A percentile compares a stretch with the other conserved stretches of the same genome.
Evolutionary conservation across 2,888 invertebrate species (phyloP).

Genomic region (Acholoe squamosa): DNA sequence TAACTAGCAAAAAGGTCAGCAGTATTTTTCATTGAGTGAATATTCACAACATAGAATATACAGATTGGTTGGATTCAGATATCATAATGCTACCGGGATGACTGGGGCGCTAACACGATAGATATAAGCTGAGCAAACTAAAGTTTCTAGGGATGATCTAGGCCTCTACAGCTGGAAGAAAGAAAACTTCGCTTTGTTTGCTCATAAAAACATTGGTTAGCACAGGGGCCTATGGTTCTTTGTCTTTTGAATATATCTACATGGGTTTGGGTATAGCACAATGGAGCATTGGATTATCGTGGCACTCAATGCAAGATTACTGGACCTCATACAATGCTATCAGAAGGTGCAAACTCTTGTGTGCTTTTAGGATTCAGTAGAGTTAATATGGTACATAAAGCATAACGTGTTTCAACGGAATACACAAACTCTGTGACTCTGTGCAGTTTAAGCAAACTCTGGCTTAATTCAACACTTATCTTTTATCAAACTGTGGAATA

Average conservation of each 20-base stretch:
- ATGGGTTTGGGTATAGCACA: too few species aligned
- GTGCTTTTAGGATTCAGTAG: background rate
- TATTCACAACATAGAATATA: too few species aligned
- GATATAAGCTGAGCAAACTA: too few species aligned
- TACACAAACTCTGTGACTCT: background rate
- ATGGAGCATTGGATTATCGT: background rate
- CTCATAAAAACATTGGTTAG: too few species aligned
- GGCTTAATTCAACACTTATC: background rate
- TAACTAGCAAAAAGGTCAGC: background rate
- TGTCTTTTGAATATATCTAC: too few species aligned
- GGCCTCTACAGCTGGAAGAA: too few species aligned
- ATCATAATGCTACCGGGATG: too few species aligned
- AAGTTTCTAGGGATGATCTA: too few species aligned
- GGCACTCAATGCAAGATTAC: conserved; percentile 24
- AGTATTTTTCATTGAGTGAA: conserved; percentile 3
- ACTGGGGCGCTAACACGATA: too few species aligned
- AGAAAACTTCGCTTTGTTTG: too few species aligned
- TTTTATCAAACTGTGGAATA: background rate
- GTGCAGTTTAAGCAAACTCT: background rate
- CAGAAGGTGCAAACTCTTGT: background rate
- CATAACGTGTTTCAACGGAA: background rate
- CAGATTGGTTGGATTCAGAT: too few species aligned
- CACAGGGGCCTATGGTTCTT: too few species aligned
- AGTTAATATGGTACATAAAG: background rate
- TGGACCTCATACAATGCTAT: background rate